Percentiles rank a stretch among this genome's conserved stretches.
These are phyloP conservation scores for Nyctibius grandis DNA, from an alignment of 2,797 vertebrate species.

Conservation along the genomic window DNA sequence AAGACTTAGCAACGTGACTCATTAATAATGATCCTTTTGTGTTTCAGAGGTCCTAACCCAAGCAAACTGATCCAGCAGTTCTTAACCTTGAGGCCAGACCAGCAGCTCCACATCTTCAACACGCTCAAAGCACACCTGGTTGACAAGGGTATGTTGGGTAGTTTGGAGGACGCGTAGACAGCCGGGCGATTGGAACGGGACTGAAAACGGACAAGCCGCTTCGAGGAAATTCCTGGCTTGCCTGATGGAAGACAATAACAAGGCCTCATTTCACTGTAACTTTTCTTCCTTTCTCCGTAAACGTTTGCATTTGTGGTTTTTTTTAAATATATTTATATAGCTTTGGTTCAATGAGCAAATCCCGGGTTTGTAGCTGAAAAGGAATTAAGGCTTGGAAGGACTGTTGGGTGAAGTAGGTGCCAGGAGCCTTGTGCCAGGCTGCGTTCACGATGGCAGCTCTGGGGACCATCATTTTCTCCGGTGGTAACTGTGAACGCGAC, in stretches of 20 bases:
- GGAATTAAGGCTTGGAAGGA: neutral
- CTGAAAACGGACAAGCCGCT: constrained; percentile 30
- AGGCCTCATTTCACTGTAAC: constrained; percentile 69
- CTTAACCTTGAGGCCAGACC: constrained; percentile 89
- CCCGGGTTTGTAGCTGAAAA: constrained; percentile 37
- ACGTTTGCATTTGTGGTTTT: constrained; percentile 59
- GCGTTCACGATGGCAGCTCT: neutral
- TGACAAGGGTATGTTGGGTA: constrained; percentile 84
- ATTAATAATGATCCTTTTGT: rapidly evolving
- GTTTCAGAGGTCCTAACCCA: constrained; percentile 91
- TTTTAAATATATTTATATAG: constrained; percentile 51
- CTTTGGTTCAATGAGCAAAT: constrained; percentile 50
- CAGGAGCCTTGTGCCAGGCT: neutral
- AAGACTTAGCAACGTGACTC: too few species aligned
- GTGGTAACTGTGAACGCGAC: neutral
- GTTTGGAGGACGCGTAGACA: constrained; percentile 74
- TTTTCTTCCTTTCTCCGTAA: constrained; percentile 48
- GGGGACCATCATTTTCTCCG: neutral
- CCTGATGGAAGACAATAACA: constrained; percentile 46
- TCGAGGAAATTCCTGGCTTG: neutral
- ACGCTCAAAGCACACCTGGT: constrained; percentile 88
- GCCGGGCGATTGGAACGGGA: neutral
- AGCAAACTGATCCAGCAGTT: constrained; percentile 96
- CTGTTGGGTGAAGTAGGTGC: neutral
- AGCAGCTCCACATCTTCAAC: constrained; percentile 97